Conservation (phyloP, 1,140 invertebrate genomes). For the Alviniconcha marisindica region DNA sequence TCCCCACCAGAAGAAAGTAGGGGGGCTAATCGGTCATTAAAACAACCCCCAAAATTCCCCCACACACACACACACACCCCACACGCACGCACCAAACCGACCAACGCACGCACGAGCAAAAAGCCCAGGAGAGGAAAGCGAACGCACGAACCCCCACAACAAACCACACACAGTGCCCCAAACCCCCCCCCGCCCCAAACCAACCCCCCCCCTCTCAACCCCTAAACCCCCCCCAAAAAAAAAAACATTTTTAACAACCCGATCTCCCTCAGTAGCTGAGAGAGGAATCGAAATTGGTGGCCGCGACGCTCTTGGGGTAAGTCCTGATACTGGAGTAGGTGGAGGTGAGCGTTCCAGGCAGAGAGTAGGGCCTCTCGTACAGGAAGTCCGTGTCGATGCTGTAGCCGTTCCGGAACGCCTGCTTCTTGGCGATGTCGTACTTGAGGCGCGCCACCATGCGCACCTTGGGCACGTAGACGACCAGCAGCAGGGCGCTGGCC, state of each 20-base stretch:
- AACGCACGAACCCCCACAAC: not conserved
- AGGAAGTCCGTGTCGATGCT: slow-evolving; percentile 68
- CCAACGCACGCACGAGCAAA: not conserved
- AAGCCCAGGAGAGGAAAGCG: slow-evolving; percentile 2
- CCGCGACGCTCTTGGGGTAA: slow-evolving; percentile 60
- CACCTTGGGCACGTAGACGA: slow-evolving; percentile 80
- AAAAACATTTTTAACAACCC: too few species aligned
- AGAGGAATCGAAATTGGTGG: slow-evolving; percentile 63
- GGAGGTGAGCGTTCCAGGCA: slow-evolving; percentile 59
- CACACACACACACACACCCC: not conserved
- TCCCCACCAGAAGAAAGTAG: too few species aligned
- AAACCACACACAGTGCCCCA: not conserved
- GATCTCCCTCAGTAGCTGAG: slow-evolving; percentile 55
- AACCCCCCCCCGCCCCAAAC: not conserved
- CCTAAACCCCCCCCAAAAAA: too few species aligned
- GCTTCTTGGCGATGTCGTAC: slow-evolving; percentile 62
- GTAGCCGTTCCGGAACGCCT: slow-evolving; percentile 56
- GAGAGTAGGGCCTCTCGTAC: slow-evolving; percentile 68
- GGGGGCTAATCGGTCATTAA: too few species aligned
- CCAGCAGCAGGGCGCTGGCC: slow-evolving; percentile 78
- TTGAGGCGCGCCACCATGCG: slow-evolving; percentile 78
- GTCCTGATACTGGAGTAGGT: slow-evolving; percentile 60
- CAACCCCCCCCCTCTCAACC: not conserved
- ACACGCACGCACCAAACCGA: not conserved
- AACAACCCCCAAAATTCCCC: too few species aligned